Evolutionary conservation across 1,140 invertebrate genomes (phyloP).

Genomic region (Drosophila asahinai): DNA sequence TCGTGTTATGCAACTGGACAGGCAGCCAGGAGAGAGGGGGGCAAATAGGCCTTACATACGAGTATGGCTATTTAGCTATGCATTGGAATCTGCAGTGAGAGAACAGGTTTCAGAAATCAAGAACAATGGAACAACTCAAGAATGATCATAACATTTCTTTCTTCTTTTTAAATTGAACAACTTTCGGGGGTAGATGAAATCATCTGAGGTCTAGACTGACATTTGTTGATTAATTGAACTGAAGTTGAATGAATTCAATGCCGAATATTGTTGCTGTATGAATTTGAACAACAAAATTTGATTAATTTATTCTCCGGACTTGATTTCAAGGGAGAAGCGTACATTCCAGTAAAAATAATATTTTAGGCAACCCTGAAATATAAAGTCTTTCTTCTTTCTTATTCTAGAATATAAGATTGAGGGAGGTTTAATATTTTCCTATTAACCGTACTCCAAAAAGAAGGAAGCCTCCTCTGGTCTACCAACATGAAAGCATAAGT

Average conservation of each 20-base stretch:
- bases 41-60: constrained; percentile 1
- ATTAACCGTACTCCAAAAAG: background rate
- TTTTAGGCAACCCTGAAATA: background rate
- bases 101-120: constrained; percentile 7
- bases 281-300: background rate
- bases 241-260: background rate
- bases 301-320: background rate
- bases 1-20: constrained; percentile 46
- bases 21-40: background rate
- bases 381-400: background rate
- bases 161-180: background rate
- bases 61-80: constrained; percentile 2
- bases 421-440: background rate
- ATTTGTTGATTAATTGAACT: constrained; percentile 24
- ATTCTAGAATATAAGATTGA: background rate
- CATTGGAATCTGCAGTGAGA: constrained; percentile 11
- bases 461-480: too few relatives aligned
- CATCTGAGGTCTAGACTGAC: constrained; percentile 7
- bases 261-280: background rate
- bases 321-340: background rate
- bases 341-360: background rate
- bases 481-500: too few relatives aligned
- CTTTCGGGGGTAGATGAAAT: constrained; percentile 3
- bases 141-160: background rate
- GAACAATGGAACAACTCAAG: background rate